These are phyloP conservation scores for Athalia circularis DNA, from an alignment of 2,888 invertebrate species.

Conservation along the genomic window DNA sequence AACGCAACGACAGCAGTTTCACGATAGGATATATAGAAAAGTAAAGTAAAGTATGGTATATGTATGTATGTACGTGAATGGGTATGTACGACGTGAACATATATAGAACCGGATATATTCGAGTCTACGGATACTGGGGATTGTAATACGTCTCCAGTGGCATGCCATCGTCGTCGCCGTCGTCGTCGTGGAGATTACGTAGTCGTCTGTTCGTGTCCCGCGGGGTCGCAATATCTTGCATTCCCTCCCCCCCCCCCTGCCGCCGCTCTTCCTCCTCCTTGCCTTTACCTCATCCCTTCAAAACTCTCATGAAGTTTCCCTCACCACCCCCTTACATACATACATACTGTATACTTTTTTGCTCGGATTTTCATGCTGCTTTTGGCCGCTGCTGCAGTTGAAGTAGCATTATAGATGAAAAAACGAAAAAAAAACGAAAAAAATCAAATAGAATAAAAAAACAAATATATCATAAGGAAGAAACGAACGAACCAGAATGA, in stretches of 20 bases:
- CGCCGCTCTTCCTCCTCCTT: slow-evolving; percentile 47
- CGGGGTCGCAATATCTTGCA: slow-evolving; percentile 73
- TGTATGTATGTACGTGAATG: too few species aligned
- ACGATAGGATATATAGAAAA: too few species aligned
- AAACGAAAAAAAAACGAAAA: slow-evolving; percentile 6
- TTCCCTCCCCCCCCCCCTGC: slow-evolving; percentile 63
- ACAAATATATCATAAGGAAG: slow-evolving; percentile 46
- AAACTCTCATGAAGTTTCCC: too few species aligned
- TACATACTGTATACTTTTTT: slow-evolving; percentile 33
- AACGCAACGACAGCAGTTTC: too few species aligned
- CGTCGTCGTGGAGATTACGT: slow-evolving; percentile 72
- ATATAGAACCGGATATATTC: too few species aligned
- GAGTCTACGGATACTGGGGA: slow-evolving; percentile 49
- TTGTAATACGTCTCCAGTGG: slow-evolving; percentile 71
- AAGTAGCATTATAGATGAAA: slow-evolving; percentile 29
- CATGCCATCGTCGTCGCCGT: slow-evolving; percentile 61
- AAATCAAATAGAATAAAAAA: slow-evolving; percentile 40
- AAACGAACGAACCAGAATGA: slow-evolving; percentile 50
- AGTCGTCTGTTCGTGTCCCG: slow-evolving; percentile 67
- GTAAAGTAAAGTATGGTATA: too few species aligned
- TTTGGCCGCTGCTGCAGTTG: slow-evolving; percentile 19
- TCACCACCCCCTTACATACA: too few species aligned
- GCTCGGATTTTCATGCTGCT: slow-evolving; percentile 38
- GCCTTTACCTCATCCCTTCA: too few species aligned
- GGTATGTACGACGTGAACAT: too few species aligned